Evolutionary conservation across 2,888 invertebrate genomes (phyloP), one percentile per base, ranked within the genome.

Genomic region (Heliothis peltigera): DNA sequence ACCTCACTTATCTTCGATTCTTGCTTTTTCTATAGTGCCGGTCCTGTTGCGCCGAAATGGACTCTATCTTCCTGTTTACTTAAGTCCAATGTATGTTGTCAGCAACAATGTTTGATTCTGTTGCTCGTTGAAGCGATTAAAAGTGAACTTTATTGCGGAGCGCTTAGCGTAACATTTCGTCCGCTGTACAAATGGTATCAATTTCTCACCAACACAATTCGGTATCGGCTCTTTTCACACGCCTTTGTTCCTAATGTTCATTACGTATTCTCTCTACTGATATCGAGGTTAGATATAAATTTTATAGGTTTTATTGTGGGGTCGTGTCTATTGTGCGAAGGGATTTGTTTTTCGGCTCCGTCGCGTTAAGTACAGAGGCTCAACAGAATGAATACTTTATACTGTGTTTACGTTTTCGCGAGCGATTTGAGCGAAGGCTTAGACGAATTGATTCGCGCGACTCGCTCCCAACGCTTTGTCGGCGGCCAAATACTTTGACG

Each of bases 221-320:
- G 85, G 88, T 89, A 90, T 92, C 89, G 90, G 90, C 87, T 90
- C 89, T 91, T 91, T 91, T 91, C 91, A 84, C 86, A 84, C 89
- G 89, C 88, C 88, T 92, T 92, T 92, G 91, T 92, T 92, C 90
- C 88, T 92, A 92, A 93, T 93, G 92, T 91, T 92, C 92, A 93
- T 93, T 93, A 92, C 87, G 91, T 91, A 92, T 93, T 93, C 92
- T 87, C 89, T 92, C 88, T 88, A 88, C 89, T 89, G 90, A 89
- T 91, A 91, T 92, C 85, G 91, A 84, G 88, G 88, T 87, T 87
- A 88, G 89, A 91, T 91, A 92, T 92, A 91, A 87, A 91, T 90
- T 90, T 90, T 91, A 90, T 91, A 89, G 89, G 87, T 91, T 91
- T 90, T 90, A 89, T 89, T 88, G 89, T 83, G 85, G 81, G 84